Percentiles rank a stretch among this genome's conserved stretches.
These are phyloP conservation scores for Drosophila histrio DNA, from an alignment of 2,888 invertebrate genomes.

Conservation along the genomic window DNA sequence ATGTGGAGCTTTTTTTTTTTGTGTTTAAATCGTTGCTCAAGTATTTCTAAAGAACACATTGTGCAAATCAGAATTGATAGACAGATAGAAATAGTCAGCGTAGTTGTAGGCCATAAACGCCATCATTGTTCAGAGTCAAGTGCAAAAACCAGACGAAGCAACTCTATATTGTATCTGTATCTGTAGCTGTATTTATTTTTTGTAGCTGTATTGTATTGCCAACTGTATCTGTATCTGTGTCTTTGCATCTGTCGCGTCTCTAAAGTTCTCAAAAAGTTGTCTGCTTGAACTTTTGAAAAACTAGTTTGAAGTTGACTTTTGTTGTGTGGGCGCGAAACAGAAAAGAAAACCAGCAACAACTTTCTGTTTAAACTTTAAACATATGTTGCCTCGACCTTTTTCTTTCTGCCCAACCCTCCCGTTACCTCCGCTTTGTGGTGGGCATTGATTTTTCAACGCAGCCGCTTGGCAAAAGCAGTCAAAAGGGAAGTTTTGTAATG, in stretches of 20 bases:
- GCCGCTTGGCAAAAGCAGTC: neutral
- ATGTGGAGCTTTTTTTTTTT: slow-evolving; percentile 2
- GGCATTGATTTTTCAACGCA: slow-evolving; percentile 26
- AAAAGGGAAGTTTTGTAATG: slow-evolving; percentile 2
- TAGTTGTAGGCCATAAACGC: slow-evolving; percentile 16
- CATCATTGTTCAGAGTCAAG: slow-evolving; percentile 40
- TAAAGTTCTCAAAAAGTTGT: slow-evolving; percentile 28
- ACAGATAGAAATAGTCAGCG: neutral
- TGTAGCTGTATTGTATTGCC: no score
- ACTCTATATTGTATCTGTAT: neutral
- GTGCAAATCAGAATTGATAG: slow-evolving; percentile 19
- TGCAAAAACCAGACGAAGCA: slow-evolving; percentile 23
- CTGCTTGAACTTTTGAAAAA: slow-evolving; percentile 36
- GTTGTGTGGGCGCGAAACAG: slow-evolving; percentile 27
- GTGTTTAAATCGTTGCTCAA: slow-evolving; percentile 3
- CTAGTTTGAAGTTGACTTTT: slow-evolving; percentile 39
- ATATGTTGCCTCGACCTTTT: slow-evolving; percentile 29
- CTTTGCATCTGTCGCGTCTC: slow-evolving; percentile 11
- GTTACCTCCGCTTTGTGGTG: neutral
- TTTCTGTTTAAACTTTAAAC: slow-evolving; percentile 32
- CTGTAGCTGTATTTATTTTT: neutral
- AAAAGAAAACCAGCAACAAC: slow-evolving; percentile 14
- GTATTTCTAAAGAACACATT: slow-evolving; percentile 22
- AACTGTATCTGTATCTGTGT: neutral
- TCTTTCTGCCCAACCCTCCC: neutral